Percentiles rank a stretch among this genome's conserved stretches.
Conservation (phyloP, 2,113 vertebrate species). For the Gymnobelideus leadbeateri region DNA sequence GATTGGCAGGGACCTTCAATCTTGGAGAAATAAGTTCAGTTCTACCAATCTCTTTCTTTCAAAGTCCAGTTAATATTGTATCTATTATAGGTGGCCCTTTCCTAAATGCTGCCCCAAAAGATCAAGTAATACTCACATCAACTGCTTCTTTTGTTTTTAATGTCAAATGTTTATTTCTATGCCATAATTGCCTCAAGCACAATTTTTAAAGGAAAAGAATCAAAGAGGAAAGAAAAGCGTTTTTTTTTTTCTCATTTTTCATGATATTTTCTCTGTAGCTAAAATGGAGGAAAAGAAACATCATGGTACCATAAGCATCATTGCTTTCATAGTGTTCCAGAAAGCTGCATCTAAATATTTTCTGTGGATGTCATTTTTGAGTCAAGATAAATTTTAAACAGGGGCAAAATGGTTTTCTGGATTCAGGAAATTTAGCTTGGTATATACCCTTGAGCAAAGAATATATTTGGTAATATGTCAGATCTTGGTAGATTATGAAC, state of each 20-base stretch:
- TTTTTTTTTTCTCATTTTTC: conserved; percentile 46
- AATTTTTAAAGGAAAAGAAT: conserved; percentile 76
- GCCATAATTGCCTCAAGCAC: conserved; percentile 71
- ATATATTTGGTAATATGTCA: conserved; percentile 50
- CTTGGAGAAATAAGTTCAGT: conserved; percentile 49
- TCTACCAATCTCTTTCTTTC: neutral
- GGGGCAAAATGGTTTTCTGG: neutral
- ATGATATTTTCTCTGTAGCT: conserved; percentile 72
- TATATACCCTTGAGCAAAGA: conserved; percentile 54
- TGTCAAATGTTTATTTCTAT: conserved; percentile 82
- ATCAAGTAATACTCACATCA: conserved; percentile 75
- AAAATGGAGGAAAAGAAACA: conserved; percentile 70
- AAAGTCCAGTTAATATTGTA: neutral
- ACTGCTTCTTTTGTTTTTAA: conserved; percentile 71
- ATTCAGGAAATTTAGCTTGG: conserved; percentile 59
- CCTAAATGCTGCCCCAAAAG: conserved; percentile 65
- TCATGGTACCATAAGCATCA: conserved; percentile 58
- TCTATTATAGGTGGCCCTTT: neutral
- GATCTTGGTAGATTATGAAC: conserved; percentile 53
- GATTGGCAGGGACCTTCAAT: neutral
- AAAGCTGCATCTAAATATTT: conserved; percentile 57
- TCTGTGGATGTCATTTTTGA: conserved; percentile 55
- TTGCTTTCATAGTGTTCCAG: conserved; percentile 55
- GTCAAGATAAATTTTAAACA: conserved; percentile 48
- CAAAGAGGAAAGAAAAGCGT: neutral